These are phyloP conservation scores for Euleptes europaea DNA, from an alignment of 2,113 vertebrate species.

Conservation along the genomic window DNA sequence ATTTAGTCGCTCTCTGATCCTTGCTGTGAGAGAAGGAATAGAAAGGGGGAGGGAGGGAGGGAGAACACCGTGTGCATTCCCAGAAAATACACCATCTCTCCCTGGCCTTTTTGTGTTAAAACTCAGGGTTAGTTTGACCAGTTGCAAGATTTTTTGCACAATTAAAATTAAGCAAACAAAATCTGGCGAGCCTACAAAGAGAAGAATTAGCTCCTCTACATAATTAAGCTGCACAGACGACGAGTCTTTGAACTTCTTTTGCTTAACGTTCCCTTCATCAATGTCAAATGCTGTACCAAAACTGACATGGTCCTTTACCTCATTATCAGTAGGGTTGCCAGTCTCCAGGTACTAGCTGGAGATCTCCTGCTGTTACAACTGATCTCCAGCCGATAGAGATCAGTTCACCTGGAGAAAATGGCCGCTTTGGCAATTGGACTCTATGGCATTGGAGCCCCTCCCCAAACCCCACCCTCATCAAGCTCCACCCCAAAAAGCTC, in stretches of 20 bases:
- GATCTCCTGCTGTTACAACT: no score
- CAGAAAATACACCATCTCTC: neutral
- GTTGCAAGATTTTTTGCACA: neutral
- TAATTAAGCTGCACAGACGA: neutral
- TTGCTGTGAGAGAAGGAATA: constrained; percentile 3
- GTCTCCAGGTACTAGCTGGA: no score
- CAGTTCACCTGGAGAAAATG: no score
- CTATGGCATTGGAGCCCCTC: no score
- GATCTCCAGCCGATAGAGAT: no score
- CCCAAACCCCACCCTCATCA: no score
- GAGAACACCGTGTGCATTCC: neutral
- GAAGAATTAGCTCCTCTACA: neutral
- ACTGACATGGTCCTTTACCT: no score
- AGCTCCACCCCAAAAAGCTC: no score
- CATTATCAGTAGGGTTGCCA: no score
- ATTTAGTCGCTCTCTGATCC: constrained; percentile 5
- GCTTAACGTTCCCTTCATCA: neutral
- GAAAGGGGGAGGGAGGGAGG: no score
- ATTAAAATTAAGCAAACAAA: constrained; percentile 6
- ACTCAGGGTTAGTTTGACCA: neutral
- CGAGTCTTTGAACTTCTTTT: neutral
- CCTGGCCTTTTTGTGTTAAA: neutral
- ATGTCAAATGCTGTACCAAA: neutral
- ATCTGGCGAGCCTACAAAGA: neutral
- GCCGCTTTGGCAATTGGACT: no score